Base-by-base conservation (phyloP, 2,797 vertebrate genomes). In the Champsocephalus esox region DNA sequence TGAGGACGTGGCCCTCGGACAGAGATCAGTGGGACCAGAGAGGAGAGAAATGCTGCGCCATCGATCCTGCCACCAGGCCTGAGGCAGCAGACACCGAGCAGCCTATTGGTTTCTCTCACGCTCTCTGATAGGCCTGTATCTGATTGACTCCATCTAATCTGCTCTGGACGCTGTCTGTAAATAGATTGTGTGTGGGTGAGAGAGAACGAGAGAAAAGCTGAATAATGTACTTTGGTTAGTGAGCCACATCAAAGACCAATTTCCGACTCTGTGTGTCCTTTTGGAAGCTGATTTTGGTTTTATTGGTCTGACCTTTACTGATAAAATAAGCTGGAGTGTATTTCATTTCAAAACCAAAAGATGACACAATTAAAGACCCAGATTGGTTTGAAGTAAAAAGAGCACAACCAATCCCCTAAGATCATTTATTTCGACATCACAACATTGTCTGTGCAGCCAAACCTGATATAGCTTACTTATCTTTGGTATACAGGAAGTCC, bases 131-230 rank as follows among this genome's bases (percentile, higher is more conserved):
- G 75, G 57, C 48, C 75, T 55, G 50, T 58, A 76, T 83, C 80
- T 60, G 59, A 80, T 45, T 28, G 46, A 68, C 66, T 63, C 38
- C 14, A 85, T 79, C 77, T 67, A 73, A 88, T 80, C 71, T 78
- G 58, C 63, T 71, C 48, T 66, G 21, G 56, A 60, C 56, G 58
- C 57, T 43, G 57, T 64, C 78, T 79, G n/a, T 24, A 65, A 68
- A 78, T 66, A 81, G 59, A 54, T 5, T 60, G 66, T 52, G 51
- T 55, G 48, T 16, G 66, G 43, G 63, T 44, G 60, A 19, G 24
- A 32, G 21, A 57, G 17, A 4, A 21, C 2, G 57, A 21, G 46
- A 9, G 59, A 50, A 9, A 38, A 52, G 57, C n/a, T 13, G 52
- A 57, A 44, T 17, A 58, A 55, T 28, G 32, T 9, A 34, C 43